Evolutionary conservation across 1,140 invertebrate genomes (phyloP).

Genomic region (Phenacoccus solenopsis): DNA sequence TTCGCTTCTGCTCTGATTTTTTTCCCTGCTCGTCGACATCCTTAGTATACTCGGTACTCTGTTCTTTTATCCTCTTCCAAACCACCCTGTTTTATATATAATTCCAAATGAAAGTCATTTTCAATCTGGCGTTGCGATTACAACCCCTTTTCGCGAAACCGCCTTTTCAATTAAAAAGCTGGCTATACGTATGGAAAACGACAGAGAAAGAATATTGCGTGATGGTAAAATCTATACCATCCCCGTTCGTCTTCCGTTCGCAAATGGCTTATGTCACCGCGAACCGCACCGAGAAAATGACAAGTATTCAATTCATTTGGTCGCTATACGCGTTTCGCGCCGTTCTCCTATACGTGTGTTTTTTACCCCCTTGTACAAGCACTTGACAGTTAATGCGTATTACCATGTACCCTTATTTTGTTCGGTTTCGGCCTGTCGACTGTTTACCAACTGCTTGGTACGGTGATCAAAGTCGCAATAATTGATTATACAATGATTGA

Average conservation of each 20-base stretch:
- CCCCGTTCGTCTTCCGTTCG: not conserved
- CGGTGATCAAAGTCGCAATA: conserved; percentile 10
- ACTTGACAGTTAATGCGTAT: conserved; percentile 16
- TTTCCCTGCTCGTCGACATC: not conserved
- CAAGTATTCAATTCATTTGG: conserved; percentile 15
- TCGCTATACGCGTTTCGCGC: not conserved
- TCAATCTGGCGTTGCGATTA: conserved; percentile 13
- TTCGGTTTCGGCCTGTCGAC: not conserved
- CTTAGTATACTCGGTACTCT: not conserved
- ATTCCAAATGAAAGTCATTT: conserved; percentile 17
- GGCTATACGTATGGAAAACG: not conserved
- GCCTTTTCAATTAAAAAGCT: conserved; percentile 15
- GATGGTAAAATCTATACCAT: not conserved
- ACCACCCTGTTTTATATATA: not conserved
- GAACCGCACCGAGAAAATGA: conserved; percentile 1
- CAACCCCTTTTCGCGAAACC: conserved; percentile 8
- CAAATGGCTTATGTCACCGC: not conserved
- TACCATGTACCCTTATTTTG: conserved; percentile 10
- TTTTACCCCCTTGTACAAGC: conserved; percentile 14
- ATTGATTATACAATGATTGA: conserved; percentile 12
- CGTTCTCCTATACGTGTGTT: not conserved
- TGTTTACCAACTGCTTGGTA: conserved; percentile 13
- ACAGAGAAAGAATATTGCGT: not conserved
- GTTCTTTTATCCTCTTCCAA: not conserved
- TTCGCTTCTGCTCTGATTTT: not conserved